Conservation (phyloP, 35 echinoderm and acorn worm species). For the Apostichopus parvimensis region DNA sequence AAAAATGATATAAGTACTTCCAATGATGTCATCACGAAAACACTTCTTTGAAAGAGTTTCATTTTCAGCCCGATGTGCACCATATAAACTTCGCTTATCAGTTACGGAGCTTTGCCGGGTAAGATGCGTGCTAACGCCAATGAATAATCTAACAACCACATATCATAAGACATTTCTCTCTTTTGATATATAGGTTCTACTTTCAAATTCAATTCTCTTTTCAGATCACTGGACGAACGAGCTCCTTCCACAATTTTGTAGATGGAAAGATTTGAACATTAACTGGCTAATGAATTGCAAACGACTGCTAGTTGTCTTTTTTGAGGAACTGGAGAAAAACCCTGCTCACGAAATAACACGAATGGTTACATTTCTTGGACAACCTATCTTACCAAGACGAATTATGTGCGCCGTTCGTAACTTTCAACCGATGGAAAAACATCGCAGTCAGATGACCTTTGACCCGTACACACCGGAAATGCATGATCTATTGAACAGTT, state of each 20-base stretch:
- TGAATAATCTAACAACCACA: neutral
- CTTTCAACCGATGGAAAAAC: neutral
- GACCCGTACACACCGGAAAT: conserved; percentile 17
- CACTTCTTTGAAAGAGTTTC: no score
- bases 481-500: neutral
- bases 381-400: neutral
- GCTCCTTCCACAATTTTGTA: neutral
- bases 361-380: conserved; percentile 29
- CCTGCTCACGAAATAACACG: neutral
- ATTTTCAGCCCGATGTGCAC: neutral
- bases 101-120: neutral
- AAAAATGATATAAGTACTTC: no score
- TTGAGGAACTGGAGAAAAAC: conserved; percentile 11
- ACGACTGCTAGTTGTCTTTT: conserved; percentile 8
- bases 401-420: neutral
- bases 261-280: conserved; percentile 7
- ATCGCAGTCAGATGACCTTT: neutral
- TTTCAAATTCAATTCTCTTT: neutral
- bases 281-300: neutral
- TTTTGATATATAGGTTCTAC: neutral
- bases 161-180: neutral
- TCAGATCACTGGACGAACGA: neutral
- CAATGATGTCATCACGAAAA: neutral
- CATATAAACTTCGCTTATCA: neutral
- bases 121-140: neutral